Base-by-base conservation (phyloP, 2,888 invertebrate genomes). In the Temnothorax ravouxi region DNA sequence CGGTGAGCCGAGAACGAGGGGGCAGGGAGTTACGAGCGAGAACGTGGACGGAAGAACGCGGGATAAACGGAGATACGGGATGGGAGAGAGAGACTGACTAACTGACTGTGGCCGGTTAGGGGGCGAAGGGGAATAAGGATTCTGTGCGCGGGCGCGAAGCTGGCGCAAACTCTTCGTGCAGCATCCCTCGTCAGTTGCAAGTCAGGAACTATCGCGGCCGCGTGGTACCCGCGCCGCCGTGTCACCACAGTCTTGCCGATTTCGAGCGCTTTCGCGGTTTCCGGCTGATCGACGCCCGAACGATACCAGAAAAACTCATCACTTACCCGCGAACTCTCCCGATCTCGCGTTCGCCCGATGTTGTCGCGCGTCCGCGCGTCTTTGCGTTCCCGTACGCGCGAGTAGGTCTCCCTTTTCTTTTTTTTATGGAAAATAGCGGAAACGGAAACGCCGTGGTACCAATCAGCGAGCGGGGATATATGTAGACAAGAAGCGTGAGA, bases 101-200 rank as follows among this genome's bases (percentile, higher is more conserved):
- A 91, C 91, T 91, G 91, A 90, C 91, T 88, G 87, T 83, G 87
- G 84, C 84, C 72, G 88, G 79, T 66, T 50, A 86, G 84, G 83
- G 86, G 85, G 87, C 74, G 77, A 74, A 86, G 90, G 90, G 90
- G 87, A 89, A 88, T 89, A 91, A 92, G 91, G 92, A 92, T 92
- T 89, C 90, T 92, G 91, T 94, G 94, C 94, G 94, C 94, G 93
- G 91, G 93, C 93, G 93, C 92, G 90, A 91, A 85, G 87, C 91
- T 90, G 92, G 94, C 93, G 94, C 93, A 93, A 94, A 93, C 93
- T 93, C 94, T 94, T 91, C 91, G 90, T 92, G 92, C 94, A 93
- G 94, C 94, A 93, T 94, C 93, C 91, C 90, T 90, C 93, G 92
- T 94, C 94, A 94, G 94, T 94, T 93, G 93, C 94, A 93, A 93